Conservation (phyloP, 2,113 vertebrate genomes). For the Chloropsis cyanopogon region DNA sequence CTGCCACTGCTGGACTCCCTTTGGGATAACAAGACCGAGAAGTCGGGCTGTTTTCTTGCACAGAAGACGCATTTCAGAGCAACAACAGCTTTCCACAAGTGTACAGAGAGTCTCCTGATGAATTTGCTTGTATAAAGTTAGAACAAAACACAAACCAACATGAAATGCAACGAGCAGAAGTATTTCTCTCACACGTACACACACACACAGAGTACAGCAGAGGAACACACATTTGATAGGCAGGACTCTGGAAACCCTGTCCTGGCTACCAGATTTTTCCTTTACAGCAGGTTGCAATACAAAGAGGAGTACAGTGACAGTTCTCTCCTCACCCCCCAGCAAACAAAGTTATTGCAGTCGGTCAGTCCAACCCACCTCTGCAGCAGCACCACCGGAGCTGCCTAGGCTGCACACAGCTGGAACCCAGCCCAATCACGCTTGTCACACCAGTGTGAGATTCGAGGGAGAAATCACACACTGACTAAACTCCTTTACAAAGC, state of each 20-base stretch:
- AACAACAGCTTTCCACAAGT: background rate
- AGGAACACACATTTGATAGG: constrained; percentile 9
- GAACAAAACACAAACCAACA: constrained; percentile 15
- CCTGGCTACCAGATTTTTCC: constrained; percentile 17
- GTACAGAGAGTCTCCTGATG: background rate
- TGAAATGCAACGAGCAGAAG: constrained; percentile 3
- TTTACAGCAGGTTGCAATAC: constrained; percentile 44
- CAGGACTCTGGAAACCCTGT: constrained; percentile 18
- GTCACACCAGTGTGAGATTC: background rate
- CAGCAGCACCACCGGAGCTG: background rate
- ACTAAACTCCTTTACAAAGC: constrained; percentile 5
- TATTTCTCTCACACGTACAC: background rate
- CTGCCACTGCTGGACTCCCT: background rate
- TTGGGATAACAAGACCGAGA: background rate
- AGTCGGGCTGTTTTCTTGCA: background rate
- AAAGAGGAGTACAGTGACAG: constrained; percentile 49
- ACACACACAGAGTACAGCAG: background rate
- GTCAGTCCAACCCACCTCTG: background rate
- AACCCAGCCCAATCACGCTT: background rate
- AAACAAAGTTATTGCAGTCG: constrained; percentile 49
- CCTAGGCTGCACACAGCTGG: background rate
- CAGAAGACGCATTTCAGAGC: background rate
- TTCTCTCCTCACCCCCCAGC: background rate
- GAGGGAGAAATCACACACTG: background rate
- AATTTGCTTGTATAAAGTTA: background rate